Evolutionary conservation across 1,140 invertebrate species (phyloP).

Genomic region (Battus philenor): DNA sequence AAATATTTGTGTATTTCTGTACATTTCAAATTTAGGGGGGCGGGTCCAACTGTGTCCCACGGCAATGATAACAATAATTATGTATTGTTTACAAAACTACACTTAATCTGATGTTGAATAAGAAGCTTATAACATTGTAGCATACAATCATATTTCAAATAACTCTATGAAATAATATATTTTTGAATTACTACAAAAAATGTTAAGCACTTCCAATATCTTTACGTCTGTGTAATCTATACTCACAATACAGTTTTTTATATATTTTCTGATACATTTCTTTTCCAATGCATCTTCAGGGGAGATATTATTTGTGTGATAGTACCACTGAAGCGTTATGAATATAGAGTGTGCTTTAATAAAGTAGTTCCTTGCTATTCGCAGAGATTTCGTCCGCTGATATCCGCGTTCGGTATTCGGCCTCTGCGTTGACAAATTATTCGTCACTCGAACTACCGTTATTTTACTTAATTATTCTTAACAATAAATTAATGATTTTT

Average conservation of each 20-base stretch:
- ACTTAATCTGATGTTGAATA: no score
- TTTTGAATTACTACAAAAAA: no score
- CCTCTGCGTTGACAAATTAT: conserved; percentile 15
- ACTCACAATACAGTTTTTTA: conserved; percentile 61
- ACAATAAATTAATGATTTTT: background rate
- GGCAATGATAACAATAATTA: no score
- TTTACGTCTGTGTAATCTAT: conserved; percentile 19
- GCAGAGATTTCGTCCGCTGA: conserved; percentile 24
- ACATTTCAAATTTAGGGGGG: no score
- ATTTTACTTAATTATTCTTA: background rate
- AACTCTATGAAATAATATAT: no score
- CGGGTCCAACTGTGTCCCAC: no score
- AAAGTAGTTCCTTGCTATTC: conserved; percentile 46
- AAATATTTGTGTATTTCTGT: no score
- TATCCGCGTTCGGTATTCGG: conserved; percentile 17
- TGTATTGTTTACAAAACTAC: no score
- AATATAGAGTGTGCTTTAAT: conserved; percentile 73
- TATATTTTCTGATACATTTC: conserved; percentile 75
- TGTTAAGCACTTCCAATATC: no score
- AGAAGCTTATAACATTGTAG: no score
- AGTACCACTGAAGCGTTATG: conserved; percentile 69
- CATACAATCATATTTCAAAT: no score
- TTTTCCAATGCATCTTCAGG: conserved; percentile 69
- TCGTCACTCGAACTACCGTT: no score
- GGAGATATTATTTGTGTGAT: conserved; percentile 70